phyloP scores from a whole-genome alignment of 2,888 invertebrate species.

The Theristus sp. region DNA sequence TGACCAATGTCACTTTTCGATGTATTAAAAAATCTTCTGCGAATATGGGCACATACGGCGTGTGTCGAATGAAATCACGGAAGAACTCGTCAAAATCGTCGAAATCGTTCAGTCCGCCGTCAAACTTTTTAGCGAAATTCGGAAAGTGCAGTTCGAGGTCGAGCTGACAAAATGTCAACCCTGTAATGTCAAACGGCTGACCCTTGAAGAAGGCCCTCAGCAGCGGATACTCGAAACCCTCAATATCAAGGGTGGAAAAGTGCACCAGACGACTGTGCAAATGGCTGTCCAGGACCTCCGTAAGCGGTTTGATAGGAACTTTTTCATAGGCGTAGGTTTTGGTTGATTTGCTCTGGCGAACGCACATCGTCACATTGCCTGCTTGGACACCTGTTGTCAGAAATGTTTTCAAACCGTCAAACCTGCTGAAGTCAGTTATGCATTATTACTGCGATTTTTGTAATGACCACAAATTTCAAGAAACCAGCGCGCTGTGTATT shows the following conservation, averaged over 20 bases:
- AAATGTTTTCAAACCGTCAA: too few relatives aligned
- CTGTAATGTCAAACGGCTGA: background rate
- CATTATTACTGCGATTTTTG: too few relatives aligned
- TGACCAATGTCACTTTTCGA: background rate
- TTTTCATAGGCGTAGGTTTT: background rate
- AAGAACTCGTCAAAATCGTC: background rate
- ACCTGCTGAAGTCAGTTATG: too few relatives aligned
- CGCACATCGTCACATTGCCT: background rate
- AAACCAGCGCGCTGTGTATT: too few relatives aligned
- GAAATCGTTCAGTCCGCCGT: background rate
- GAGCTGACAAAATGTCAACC: background rate
- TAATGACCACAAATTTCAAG: too few relatives aligned
- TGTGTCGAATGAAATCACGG: background rate
- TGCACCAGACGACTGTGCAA: background rate
- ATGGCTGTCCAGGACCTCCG: background rate
- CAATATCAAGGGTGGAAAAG: conserved; percentile 2
- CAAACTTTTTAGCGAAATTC: background rate
- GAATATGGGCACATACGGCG: background rate
- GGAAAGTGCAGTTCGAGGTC: background rate
- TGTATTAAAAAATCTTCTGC: background rate
- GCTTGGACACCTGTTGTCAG: background rate
- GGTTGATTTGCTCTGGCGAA: background rate
- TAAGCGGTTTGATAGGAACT: background rate
- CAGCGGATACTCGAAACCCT: conserved; percentile 1
- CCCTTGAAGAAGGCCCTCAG: background rate